Conservation (phyloP, 2,113 vertebrate species). For the Jacana jacana region DNA sequence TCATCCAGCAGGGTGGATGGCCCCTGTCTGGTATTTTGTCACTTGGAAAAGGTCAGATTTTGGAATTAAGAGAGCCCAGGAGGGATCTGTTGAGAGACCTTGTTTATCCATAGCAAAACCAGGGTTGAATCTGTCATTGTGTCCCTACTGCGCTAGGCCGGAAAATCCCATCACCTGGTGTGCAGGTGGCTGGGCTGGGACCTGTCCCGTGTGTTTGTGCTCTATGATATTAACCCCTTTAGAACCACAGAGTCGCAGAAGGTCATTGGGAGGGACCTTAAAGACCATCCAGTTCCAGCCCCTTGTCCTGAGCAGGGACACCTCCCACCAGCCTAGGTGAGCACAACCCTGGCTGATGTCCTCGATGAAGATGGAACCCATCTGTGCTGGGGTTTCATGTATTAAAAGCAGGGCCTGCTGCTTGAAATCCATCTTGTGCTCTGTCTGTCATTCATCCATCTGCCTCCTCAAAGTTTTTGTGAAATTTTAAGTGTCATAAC, state of each 20-base stretch:
- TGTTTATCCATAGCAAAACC: background rate
- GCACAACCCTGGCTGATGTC: too few species aligned
- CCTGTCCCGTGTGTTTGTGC: background rate
- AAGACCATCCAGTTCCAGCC: too few species aligned
- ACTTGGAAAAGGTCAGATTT: background rate
- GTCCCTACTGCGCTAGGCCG: background rate
- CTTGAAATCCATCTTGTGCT: background rate
- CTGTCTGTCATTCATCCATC: background rate
- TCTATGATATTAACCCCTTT: background rate
- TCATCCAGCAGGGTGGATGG: background rate
- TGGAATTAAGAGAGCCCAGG: background rate
- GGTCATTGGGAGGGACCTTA: too few species aligned
- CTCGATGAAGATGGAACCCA: background rate
- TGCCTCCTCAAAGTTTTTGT: background rate
- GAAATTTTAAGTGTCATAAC: background rate
- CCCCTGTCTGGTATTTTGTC: too few species aligned
- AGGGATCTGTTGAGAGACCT: background rate
- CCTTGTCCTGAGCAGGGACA: too few species aligned
- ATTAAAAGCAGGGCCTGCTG: background rate
- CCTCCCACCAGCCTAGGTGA: too few species aligned
- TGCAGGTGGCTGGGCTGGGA: background rate
- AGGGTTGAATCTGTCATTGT: accelerated
- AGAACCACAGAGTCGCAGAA: too few species aligned
- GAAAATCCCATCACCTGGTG: accelerated
- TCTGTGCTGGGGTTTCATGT: background rate